phyloP scores from a whole-genome alignment of 2,888 invertebrate genomes.

The Agrilus cyanescens region DNA sequence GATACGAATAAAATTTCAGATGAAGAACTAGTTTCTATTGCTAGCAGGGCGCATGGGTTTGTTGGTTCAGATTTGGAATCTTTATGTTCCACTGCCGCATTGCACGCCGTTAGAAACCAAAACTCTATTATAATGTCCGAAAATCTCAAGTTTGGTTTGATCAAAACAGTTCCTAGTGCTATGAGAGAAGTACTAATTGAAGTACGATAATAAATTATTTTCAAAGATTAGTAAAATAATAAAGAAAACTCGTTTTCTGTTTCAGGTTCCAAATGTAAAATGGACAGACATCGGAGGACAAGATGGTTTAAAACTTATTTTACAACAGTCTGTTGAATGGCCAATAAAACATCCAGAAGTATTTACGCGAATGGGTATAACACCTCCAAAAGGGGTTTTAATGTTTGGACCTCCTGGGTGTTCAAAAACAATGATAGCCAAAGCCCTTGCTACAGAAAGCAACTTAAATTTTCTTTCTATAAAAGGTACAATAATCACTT shows the following conservation, averaged over 20 bases:
- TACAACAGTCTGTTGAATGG: conserved; percentile 89
- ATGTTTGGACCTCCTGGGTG: conserved; percentile 98
- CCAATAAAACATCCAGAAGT: conserved; percentile 77
- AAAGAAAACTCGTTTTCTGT: not conserved
- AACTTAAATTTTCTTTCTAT: conserved; percentile 91
- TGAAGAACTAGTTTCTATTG: conserved; percentile 48
- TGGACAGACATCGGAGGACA: conserved; percentile 96
- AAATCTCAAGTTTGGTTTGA: conserved; percentile 54
- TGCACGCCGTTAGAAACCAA: conserved; percentile 44
- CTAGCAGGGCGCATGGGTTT: conserved; percentile 73
- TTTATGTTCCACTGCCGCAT: conserved; percentile 61
- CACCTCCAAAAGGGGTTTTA: conserved; percentile 78
- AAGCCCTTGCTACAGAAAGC: conserved; percentile 92
- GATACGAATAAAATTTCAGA: conserved; percentile 44
- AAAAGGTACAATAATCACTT: conserved; percentile 44
- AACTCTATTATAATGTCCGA: conserved; percentile 26
- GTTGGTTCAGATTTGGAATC: conserved; percentile 80
- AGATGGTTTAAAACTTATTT: conserved; percentile 67
- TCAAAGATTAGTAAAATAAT: not conserved
- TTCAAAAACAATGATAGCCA: conserved; percentile 97
- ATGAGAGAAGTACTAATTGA: conserved; percentile 84
- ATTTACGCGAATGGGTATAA: conserved; percentile 68
- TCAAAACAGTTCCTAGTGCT: conserved; percentile 71
- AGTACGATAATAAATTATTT: conserved; percentile 31
- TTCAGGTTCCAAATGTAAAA: conserved; percentile 56